Conservation (phyloP, 2,113 vertebrate genomes). For the Pagrus major region DNA sequence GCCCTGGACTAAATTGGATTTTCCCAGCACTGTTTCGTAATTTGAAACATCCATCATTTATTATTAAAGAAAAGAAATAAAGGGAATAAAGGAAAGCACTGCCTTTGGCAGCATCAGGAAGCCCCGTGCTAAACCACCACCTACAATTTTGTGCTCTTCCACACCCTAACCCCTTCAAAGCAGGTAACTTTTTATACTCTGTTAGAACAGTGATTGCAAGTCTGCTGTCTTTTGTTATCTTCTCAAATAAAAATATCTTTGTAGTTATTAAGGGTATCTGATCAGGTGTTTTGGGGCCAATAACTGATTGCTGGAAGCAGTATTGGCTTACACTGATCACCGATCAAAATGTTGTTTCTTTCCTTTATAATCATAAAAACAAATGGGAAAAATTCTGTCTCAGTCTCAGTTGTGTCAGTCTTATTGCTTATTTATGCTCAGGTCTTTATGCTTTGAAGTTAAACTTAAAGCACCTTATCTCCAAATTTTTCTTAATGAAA, state of each 20-base stretch:
- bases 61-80: conserved; percentile 89
- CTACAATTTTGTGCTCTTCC: conserved; percentile 49
- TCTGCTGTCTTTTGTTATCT: neutral
- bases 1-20: conserved; percentile 95
- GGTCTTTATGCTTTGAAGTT: too few relatives aligned
- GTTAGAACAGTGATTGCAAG: conserved; percentile 15
- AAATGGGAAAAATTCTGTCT: too few relatives aligned
- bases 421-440: too few relatives aligned
- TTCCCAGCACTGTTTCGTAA: conserved; percentile 91
- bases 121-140: conserved; percentile 38
- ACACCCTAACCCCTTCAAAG: conserved; percentile 40
- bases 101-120: conserved; percentile 71
- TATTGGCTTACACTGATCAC: too few relatives aligned
- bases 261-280: too few relatives aligned
- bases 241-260: neutral
- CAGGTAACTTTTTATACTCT: conserved; percentile 19
- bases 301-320: too few relatives aligned
- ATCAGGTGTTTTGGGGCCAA: too few relatives aligned
- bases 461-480: too few relatives aligned
- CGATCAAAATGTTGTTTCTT: too few relatives aligned
- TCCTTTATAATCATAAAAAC: too few relatives aligned
- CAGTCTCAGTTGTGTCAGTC: too few relatives aligned
- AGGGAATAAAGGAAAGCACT: conserved; percentile 54
- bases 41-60: conserved; percentile 98
- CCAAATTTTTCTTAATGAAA: too few relatives aligned